Conservation (phyloP, 2,888 invertebrate genomes). For the Seladonia tumulorum region DNA sequence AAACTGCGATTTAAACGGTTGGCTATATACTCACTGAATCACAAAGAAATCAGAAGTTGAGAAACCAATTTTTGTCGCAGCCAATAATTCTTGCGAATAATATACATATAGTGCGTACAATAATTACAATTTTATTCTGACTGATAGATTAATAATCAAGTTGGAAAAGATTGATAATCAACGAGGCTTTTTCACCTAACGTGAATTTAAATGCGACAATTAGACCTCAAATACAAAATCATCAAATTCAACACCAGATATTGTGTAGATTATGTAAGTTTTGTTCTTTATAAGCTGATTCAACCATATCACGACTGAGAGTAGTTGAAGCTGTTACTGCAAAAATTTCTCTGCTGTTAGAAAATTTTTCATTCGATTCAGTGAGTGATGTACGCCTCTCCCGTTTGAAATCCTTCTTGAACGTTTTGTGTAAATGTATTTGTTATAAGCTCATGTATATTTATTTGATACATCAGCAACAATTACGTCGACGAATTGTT, state of each 20-base stretch:
- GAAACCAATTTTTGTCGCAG: background rate
- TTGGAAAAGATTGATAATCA: background rate
- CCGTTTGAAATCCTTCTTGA: background rate
- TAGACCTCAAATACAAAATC: background rate
- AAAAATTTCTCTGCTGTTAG: too few species aligned
- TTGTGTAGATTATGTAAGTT: too few species aligned
- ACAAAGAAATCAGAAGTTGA: background rate
- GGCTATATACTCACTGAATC: background rate
- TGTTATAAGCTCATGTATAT: slow-evolving; percentile 70
- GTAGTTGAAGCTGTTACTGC: too few species aligned
- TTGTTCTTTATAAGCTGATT: too few species aligned
- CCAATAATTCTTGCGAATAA: background rate
- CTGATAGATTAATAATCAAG: background rate
- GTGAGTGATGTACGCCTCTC: background rate
- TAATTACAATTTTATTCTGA: background rate
- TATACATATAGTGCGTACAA: background rate
- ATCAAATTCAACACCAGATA: too few species aligned
- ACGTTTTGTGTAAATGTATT: slow-evolving; percentile 54
- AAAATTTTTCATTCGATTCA: background rate
- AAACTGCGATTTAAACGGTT: background rate
- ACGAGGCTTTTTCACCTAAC: background rate
- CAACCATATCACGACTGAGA: background rate
- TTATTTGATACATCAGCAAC: slow-evolving; percentile 74
- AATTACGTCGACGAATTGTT: slow-evolving; percentile 65
- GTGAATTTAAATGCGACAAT: background rate